These are phyloP conservation scores for Agriotes lineatus DNA, from an alignment of 2,888 invertebrate species.

Conservation along the genomic window DNA sequence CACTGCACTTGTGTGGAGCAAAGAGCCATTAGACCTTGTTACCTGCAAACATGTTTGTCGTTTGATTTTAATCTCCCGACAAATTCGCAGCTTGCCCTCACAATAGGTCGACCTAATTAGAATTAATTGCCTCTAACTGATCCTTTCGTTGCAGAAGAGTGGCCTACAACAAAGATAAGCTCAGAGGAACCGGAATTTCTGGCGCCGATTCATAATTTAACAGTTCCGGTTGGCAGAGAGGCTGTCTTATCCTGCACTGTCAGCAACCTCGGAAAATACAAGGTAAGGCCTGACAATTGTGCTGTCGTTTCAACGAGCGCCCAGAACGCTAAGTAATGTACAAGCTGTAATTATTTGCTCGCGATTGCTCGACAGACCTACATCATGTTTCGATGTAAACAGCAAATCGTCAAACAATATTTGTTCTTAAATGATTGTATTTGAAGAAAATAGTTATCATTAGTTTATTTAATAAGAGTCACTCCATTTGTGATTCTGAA, in stretches of 20 bases:
- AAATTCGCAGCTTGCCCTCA: constrained; percentile 14
- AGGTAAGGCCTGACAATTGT: constrained; percentile 67
- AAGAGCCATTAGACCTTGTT: neutral
- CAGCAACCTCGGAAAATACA: constrained; percentile 74
- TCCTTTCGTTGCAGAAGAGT: constrained; percentile 69
- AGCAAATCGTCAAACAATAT: too few species aligned
- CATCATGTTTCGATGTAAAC: too few species aligned
- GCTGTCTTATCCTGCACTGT: constrained; percentile 75
- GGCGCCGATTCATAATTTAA: constrained; percentile 73
- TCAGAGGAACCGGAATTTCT: constrained; percentile 73
- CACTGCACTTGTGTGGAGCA: too few species aligned
- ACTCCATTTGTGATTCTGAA: too few species aligned
- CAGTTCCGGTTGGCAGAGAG: constrained; percentile 74
- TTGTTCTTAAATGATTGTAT: too few species aligned
- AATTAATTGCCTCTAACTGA: constrained; percentile 29
- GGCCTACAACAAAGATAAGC: constrained; percentile 70
- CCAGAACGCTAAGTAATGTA: too few species aligned
- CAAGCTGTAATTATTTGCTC: too few species aligned
- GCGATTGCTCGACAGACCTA: too few species aligned
- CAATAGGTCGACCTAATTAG: constrained; percentile 19
- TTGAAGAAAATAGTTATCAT: too few species aligned
- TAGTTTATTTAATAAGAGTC: too few species aligned
- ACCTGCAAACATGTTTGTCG: neutral
- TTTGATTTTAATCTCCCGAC: constrained; percentile 12
- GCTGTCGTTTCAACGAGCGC: too few species aligned